A percentile compares a stretch with the other conserved stretches of the same genome.
Evolutionary conservation across 2,888 invertebrate species (phyloP).

Genomic region (Ochropleura leucogaster): DNA sequence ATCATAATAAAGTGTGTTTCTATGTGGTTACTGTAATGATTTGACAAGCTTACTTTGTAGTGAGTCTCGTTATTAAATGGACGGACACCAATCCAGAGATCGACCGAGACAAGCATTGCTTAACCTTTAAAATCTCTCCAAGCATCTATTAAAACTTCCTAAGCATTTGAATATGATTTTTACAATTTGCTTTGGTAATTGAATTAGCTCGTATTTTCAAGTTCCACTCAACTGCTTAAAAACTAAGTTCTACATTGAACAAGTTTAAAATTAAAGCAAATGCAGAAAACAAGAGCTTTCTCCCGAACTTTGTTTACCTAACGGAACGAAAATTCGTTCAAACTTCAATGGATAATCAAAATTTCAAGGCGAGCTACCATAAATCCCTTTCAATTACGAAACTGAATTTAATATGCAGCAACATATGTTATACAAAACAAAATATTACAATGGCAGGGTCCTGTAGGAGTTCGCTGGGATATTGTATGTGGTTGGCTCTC

Average conservation of each 20-base stretch:
- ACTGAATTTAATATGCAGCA: slow-evolving; percentile 47
- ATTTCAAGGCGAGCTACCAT: slow-evolving; percentile 23
- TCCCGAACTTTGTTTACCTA: neutral
- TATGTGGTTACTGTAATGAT: too few species aligned
- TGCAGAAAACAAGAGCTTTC: neutral
- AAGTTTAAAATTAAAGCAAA: neutral
- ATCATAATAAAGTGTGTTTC: too few species aligned
- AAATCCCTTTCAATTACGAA: slow-evolving; percentile 42
- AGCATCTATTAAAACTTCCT: neutral
- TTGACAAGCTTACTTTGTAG: too few species aligned
- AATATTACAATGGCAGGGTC: slow-evolving; percentile 55
- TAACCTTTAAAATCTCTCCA: too few species aligned
- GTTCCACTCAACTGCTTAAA: neutral
- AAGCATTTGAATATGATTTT: neutral
- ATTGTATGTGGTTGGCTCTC: slow-evolving; percentile 55
- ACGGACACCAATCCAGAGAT: too few species aligned
- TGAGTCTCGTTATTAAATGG: neutral
- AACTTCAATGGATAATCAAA: slow-evolving; percentile 11
- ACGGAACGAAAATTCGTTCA: neutral
- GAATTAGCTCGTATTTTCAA: neutral
- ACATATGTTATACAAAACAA: slow-evolving; percentile 57
- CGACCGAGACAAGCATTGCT: too few species aligned
- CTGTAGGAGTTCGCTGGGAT: slow-evolving; percentile 46
- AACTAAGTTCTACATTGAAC: neutral
- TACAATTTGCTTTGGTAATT: neutral